Conservation (phyloP, 2,113 vertebrate genomes). For the Zosterops pallidus region DNA sequence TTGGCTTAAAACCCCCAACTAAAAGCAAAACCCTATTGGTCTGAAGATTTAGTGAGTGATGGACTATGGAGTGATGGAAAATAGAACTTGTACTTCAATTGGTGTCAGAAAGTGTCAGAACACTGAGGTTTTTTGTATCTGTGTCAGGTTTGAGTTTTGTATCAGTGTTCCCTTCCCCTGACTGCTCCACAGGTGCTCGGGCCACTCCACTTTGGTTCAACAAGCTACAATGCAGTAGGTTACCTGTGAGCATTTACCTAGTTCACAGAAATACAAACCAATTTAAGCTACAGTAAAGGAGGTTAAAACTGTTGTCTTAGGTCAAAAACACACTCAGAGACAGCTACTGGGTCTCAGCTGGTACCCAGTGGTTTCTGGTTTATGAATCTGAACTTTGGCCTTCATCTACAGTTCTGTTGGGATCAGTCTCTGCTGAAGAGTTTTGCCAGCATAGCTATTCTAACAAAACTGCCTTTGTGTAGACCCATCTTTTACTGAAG, state of each 20-base stretch:
- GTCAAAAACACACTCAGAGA: neutral
- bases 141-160: neutral
- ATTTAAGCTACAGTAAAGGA: neutral
- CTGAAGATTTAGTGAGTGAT: neutral
- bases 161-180: neutral
- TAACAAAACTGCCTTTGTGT: neutral
- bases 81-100: neutral
- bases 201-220: neutral
- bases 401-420: neutral
- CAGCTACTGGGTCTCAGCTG: neutral
- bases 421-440: neutral
- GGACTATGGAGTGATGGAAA: neutral
- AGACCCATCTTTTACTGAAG: neutral
- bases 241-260: neutral
- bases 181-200: neutral
- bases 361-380: neutral
- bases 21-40: neutral
- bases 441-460: neutral
- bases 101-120: neutral
- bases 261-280: neutral
- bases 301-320: neutral
- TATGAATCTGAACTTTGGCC: neutral
- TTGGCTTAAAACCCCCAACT: neutral
- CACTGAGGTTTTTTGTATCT: neutral
- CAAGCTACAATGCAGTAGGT: neutral